Percentiles rank a stretch among this genome's conserved stretches.
Conservation (phyloP, 2,888 invertebrate genomes). For the Cinara cedri region DNA sequence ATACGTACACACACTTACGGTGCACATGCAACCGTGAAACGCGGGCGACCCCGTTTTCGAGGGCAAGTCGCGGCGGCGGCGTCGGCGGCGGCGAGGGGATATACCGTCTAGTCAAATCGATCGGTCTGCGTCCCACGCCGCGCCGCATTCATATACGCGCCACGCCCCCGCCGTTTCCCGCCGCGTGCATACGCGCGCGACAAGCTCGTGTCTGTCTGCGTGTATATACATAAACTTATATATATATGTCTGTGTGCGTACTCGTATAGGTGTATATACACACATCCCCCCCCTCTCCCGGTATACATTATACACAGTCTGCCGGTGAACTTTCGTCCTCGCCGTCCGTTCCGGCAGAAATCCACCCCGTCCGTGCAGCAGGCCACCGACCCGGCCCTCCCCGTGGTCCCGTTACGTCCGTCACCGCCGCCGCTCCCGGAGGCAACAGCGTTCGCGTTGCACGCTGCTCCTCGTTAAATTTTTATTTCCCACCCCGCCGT, state of each 20-base stretch:
- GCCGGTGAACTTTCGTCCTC: conserved; percentile 32
- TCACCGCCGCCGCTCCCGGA: not conserved
- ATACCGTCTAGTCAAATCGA: conserved; percentile 53
- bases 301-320: not conserved
- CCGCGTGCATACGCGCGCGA: no score
- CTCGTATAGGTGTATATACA: not conserved
- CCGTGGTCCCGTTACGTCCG: not conserved
- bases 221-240: not conserved
- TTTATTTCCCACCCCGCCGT: no score
- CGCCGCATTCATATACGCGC: no score
- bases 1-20: not conserved
- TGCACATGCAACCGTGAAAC: conserved; percentile 54
- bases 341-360: not conserved
- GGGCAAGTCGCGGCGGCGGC: not conserved
- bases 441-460: conserved; percentile 17
- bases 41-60: conserved; percentile 52
- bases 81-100: not conserved
- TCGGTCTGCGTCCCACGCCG: conserved; percentile 26
- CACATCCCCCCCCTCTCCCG: not conserved
- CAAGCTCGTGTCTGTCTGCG: not conserved
- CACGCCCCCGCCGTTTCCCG: not conserved
- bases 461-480: no score
- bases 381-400: not conserved
- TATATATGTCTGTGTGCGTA: not conserved
- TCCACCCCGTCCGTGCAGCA: not conserved